Evolutionary conservation across 2,797 vertebrate genomes (phyloP).

Genomic region (Momotus momota): DNA sequence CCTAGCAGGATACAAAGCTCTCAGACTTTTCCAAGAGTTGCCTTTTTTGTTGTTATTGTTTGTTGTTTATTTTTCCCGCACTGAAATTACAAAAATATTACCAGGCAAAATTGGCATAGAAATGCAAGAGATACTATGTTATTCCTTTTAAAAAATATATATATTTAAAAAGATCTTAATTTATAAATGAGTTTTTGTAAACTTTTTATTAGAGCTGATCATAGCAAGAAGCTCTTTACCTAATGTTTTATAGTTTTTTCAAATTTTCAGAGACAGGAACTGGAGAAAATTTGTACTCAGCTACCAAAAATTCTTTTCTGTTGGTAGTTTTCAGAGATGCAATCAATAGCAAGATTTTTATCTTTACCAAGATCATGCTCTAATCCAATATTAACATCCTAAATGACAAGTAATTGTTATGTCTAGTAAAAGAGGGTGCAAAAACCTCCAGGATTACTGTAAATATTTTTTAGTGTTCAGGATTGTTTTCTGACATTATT

Average conservation of each 20-base stretch:
- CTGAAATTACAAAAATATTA: neutral
- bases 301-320: neutral
- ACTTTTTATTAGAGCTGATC: neutral
- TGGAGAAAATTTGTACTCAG: neutral
- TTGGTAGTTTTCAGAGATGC: neutral
- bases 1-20: neutral
- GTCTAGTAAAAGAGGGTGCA: neutral
- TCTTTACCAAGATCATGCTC: neutral
- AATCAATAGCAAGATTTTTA: neutral
- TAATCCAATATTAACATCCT: neutral
- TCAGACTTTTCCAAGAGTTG: neutral
- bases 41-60: too few relatives aligned
- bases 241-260: neutral
- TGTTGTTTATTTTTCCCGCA: rapidly evolving
- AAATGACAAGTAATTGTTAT: neutral
- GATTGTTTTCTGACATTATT: neutral
- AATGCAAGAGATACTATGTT: neutral
- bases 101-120: neutral
- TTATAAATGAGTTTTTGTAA: neutral
- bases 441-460: rapidly evolving
- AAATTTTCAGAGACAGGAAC: neutral
- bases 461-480: neutral
- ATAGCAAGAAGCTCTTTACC: neutral
- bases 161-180: neutral
- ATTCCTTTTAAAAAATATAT: neutral